Base-by-base conservation (phyloP, 1,140 invertebrate genomes). In the Drosophila micromelanica region DNA sequence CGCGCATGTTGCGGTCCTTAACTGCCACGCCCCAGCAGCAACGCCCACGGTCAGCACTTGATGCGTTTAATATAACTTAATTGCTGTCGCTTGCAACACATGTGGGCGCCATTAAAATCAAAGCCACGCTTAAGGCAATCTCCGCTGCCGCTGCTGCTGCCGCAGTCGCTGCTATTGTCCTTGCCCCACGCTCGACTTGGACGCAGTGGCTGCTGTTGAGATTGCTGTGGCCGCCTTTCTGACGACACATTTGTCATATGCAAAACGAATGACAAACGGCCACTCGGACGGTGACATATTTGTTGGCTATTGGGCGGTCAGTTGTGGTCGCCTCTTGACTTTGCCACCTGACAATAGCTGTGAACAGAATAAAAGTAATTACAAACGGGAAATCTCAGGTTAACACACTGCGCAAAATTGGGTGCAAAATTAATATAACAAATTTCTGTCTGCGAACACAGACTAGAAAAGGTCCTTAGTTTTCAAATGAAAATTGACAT, bases 101-200 rank as follows among this genome's bases (percentile, higher is more conserved):
- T 73, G 73, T 76, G 73, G 69, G 62, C 51, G 57, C 69, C 49
- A 76, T 76, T 76, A 73, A 76, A 76, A 76, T 76, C 73, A 60
- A 62, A 67, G 62, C 43, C 61, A 72, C 49, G 55, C 54, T 64
- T 51, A 64, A 49, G 68, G 23, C 30, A 32, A 51, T 15, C 15
- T 15, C 15, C 17, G 38, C 48, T 27, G 4, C 38, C 38, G 7
- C 17, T 7, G 32, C n/a, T 20, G 35, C 32, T 6, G 17, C 12
- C 37, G 5, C 37, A 1, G 15, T n/a, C 27, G 32, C 48, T 27
- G 2, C 38, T 30, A 3, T 8, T 9, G 5, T 35, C 23, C 23
- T 3, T 5, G 3, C 23, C 3, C 23, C 23, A 4, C 1, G 23
- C 3, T 3, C 5, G 5, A 13, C 13, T n/a, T 17, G 15, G 7